Evolutionary conservation across 2,113 vertebrate genomes (phyloP), one percentile per base, ranked within the genome.

Genomic region (Ondatra zibethicus): DNA sequence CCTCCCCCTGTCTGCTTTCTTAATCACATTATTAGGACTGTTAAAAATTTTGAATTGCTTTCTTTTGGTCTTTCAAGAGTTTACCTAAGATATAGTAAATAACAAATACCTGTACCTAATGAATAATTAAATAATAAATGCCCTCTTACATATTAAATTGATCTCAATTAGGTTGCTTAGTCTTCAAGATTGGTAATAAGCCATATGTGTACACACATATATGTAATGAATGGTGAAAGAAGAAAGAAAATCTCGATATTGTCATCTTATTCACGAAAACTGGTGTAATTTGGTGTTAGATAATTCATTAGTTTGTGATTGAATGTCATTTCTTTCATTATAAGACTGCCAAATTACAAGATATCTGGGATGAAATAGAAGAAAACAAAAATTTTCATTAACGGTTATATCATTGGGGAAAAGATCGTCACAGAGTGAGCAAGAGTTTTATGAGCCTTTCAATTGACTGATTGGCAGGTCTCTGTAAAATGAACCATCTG

Each of bases 401-500:
- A 87, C 52, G 7, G 5, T 95, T 97, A 52, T 86, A 92, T 21
- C 16, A 75, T 2, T 80, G 66, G 96, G 81, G 95, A 91, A 94
- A 97, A 96, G 82, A 80, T 0, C 81, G 1, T 87, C 77, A 76
- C 76, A 91, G 82, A 95, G 73, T 91, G 80, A 96, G 0, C 75
- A 31, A 82, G 66, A 97, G 45, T 97, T 97, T 95, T 93, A 97
- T 96, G 89, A 97, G 86, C 21, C 10, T 86, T 81, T 50, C 55
- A 91, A 97, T 87, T 5, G 65, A 47, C 63, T 96, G 45, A 91
- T n/a, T 93, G 95, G 72, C 90, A 98, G 65, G 72, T 95, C 85
- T 98, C 92, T 96, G 72, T 97, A 93, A 97, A 90, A 94, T 9
- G 94, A 95, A 92, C 55, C 88, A 94, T 73, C 39, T 36, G 82